These are phyloP conservation scores for Harmothoe impar DNA, from an alignment of 2,888 invertebrate genomes.

Conservation along the genomic window DNA sequence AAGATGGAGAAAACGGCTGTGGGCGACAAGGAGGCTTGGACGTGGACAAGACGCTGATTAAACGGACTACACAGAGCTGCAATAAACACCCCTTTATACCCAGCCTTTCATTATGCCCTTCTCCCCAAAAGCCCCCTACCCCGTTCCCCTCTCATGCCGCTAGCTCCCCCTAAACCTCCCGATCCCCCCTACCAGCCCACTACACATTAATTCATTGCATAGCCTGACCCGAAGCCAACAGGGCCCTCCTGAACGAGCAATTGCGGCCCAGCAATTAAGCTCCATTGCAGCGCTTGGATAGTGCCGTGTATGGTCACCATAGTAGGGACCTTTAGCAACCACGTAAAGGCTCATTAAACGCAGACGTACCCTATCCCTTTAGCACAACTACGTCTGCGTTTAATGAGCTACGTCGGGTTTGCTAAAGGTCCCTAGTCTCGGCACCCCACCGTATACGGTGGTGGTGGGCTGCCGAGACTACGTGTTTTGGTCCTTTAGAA, in stretches of 20 bases:
- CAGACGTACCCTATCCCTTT: no score
- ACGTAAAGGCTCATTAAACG: no score
- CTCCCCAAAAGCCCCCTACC: background rate
- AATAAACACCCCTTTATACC: slow-evolving; percentile 52
- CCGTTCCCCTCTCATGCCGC: background rate
- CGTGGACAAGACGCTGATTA: slow-evolving; percentile 13
- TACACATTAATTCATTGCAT: slow-evolving; percentile 12
- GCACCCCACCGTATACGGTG: no score
- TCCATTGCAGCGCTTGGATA: background rate
- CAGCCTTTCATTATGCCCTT: slow-evolving; percentile 27
- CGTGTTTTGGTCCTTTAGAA: no score
- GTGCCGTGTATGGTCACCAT: background rate
- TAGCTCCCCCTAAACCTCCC: background rate
- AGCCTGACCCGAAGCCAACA: background rate
- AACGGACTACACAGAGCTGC: background rate
- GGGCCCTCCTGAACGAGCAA: background rate
- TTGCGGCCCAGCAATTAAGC: background rate
- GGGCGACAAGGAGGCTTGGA: background rate
- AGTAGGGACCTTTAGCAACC: no score
- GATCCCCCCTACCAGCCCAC: background rate
- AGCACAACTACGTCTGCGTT: no score
- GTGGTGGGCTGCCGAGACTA: no score
- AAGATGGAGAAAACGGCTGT: background rate
- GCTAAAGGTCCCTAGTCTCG: no score
- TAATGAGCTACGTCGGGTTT: no score